Conservation (phyloP, 2,113 vertebrate genomes). For the Bujurquina vittata region DNA sequence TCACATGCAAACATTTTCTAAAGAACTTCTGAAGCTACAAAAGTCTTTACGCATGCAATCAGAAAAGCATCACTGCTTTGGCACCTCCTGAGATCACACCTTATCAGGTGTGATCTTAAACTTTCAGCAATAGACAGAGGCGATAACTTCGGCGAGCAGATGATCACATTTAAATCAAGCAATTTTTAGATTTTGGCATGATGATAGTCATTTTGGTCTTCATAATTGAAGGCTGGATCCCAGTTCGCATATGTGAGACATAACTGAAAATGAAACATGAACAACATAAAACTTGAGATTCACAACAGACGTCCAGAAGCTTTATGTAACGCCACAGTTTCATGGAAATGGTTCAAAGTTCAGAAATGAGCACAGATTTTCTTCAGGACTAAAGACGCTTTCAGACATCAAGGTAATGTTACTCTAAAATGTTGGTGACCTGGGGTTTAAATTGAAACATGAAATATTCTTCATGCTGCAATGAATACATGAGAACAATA, state of each 20-base stretch:
- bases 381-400: rapidly evolving
- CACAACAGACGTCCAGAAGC: not conserved
- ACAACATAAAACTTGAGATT: not conserved
- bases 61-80: too few relatives aligned
- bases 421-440: not conserved
- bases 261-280: not conserved
- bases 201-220: not conserved
- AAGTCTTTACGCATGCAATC: too few relatives aligned
- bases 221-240: not conserved
- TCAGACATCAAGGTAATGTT: rapidly evolving
- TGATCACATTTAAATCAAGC: too few relatives aligned
- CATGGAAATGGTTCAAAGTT: not conserved
- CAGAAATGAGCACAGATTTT: not conserved
- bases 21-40: too few relatives aligned
- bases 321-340: not conserved
- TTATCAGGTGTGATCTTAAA: too few relatives aligned
- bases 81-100: too few relatives aligned
- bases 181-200: not conserved
- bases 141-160: too few relatives aligned
- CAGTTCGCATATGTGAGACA: not conserved
- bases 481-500: too few relatives aligned
- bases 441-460: not conserved
- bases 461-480: not conserved
- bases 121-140: too few relatives aligned
- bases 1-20: too few relatives aligned